Base-by-base conservation (phyloP, 2,113 vertebrate genomes). In the Fregata magnificens region DNA sequence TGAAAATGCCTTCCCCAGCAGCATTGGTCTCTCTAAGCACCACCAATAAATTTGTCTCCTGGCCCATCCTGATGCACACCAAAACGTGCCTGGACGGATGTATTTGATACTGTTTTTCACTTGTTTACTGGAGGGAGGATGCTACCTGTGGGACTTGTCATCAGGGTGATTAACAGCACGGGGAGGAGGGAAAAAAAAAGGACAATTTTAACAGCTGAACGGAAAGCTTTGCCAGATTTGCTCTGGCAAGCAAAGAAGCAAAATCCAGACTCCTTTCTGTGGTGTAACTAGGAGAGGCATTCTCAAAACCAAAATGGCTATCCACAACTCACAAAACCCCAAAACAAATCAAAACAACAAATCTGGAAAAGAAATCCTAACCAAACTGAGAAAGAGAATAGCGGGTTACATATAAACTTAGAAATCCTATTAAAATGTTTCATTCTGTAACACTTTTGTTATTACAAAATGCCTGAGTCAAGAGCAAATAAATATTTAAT, bases 1-100 rank as follows among this genome's bases (percentile, higher is more conserved):
- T 95, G 77, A 91, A 95, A 96, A 97, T 82, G 81, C 78, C 91
- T 96, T 94, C 55, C 70, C 89, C 78, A 85, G 82, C 78, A 95
- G 78, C 49, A 56, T 70, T 40, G 44, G 65, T 38, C 71, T 96
- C 84, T 89, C 78, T 55, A 88, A 83, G 91, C 87, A 95, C 58
- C 65, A 82, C 47, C 53, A 82, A 85, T 77, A 91, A 87, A 95
- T 73, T 80, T 77, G 66, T 63, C 81, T 93, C 81, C 58, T 76
- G 52, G 61, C 73, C 82, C 49, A 84, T 70, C 56, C 58, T 38
- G 34, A 31, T 65, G 65, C 61, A 88, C 69, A 74, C 25, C 32
- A 79, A 91, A 90, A 95, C 3, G 6, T 62, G 73, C 58, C 78
- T 80, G 78, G 71, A 89, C 76, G 28, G 31, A 77, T 66, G n/a